These are phyloP conservation scores for Drosophila borealis DNA, from an alignment of 2,888 invertebrate genomes.

Conservation along the genomic window DNA sequence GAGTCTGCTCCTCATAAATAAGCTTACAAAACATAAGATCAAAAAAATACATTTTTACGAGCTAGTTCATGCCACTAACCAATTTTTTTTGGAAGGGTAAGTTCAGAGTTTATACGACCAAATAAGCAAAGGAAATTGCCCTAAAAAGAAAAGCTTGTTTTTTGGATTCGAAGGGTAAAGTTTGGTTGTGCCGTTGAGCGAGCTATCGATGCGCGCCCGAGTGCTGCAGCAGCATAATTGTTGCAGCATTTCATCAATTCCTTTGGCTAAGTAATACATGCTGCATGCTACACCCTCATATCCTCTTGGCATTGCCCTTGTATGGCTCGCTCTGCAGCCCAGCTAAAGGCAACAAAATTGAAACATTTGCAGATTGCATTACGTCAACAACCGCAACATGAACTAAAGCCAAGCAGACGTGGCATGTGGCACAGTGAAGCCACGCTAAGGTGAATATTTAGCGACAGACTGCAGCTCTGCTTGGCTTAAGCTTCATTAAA, in stretches of 20 bases:
- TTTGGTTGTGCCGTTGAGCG: not conserved
- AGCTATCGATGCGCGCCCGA: conserved; percentile 6
- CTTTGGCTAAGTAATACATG: conserved; percentile 23
- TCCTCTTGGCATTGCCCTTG: conserved; percentile 1
- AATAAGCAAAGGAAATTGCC: not conserved
- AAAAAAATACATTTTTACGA: not conserved
- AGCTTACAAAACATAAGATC: not conserved
- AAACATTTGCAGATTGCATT: conserved; percentile 66
- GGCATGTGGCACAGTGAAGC: conserved; percentile 38
- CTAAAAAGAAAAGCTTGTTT: not conserved
- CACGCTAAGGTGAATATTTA: conserved; percentile 20
- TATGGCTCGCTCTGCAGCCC: not conserved
- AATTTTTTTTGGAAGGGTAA: not conserved
- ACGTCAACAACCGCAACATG: conserved; percentile 47
- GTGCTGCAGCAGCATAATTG: conserved; percentile 44
- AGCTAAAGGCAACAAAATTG: conserved; percentile 33
- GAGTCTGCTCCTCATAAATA: too few relatives aligned
- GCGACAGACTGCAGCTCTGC: too few relatives aligned
- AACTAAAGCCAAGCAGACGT: conserved; percentile 4
- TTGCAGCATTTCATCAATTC: conserved; percentile 60
- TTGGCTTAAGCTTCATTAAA: not conserved
- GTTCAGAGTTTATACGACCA: not conserved
- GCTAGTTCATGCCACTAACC: not conserved
- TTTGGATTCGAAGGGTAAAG: not conserved
- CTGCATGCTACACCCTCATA: conserved; percentile 16